These are phyloP conservation scores for Macrotis lagotis DNA, from an alignment of 2,113 vertebrate species.

Conservation along the genomic window DNA sequence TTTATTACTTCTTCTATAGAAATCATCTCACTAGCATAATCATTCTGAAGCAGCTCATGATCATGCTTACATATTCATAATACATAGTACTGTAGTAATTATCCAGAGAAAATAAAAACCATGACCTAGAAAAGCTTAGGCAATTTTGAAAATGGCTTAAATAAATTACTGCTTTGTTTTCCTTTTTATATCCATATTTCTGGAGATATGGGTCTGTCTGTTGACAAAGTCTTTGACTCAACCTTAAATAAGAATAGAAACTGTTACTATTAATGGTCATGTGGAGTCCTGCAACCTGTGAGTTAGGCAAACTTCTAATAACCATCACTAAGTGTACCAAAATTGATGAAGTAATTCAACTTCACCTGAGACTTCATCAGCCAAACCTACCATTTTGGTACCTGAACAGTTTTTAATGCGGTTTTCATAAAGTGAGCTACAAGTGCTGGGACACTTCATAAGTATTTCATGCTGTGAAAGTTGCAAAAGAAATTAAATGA, in stretches of 20 bases:
- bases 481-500: slow-evolving; percentile 52
- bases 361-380: slow-evolving; percentile 35
- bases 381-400: neutral
- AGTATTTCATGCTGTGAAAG: neutral
- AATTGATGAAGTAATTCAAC: neutral
- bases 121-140: neutral
- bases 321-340: neutral
- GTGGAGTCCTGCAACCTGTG: neutral
- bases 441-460: neutral
- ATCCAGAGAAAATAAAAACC: neutral
- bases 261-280: neutral
- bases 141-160: neutral
- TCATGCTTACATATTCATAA: neutral
- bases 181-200: neutral
- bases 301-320: neutral
- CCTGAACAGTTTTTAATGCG: neutral
- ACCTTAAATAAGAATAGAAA: neutral
- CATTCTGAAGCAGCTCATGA: neutral
- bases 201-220: neutral
- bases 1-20: neutral
- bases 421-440: neutral
- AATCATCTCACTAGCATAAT: neutral
- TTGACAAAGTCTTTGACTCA: neutral
- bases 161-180: neutral
- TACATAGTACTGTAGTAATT: neutral